These are phyloP conservation scores for Antheraea mylitta DNA, from an alignment of 1,140 invertebrate genomes.

Conservation along the genomic window DNA sequence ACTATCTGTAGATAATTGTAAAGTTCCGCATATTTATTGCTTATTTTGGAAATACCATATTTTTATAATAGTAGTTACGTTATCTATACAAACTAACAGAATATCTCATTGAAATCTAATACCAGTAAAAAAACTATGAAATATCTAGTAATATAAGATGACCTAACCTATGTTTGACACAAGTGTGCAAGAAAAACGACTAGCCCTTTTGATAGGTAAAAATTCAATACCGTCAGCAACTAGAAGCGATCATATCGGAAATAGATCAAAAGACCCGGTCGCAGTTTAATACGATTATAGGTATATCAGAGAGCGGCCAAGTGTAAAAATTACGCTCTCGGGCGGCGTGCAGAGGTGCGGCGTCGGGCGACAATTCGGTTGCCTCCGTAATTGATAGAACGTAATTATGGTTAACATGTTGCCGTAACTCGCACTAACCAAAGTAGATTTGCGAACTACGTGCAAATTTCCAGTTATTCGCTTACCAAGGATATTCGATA, in stretches of 20 bases:
- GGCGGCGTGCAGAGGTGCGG: not conserved
- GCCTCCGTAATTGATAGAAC: slow-evolving; percentile 3
- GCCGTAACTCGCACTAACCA: not conserved
- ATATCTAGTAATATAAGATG: too few relatives aligned
- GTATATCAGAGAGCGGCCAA: slow-evolving; percentile 2
- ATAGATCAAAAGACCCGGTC: slow-evolving; percentile 2
- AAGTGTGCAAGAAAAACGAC: not conserved
- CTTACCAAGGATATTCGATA: not conserved
- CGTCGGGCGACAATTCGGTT: not conserved
- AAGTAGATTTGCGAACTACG: not conserved
- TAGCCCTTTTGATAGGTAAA: too few relatives aligned
- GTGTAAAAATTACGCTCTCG: slow-evolving; percentile 12
- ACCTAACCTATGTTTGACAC: not conserved
- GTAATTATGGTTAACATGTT: not conserved
- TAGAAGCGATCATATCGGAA: not conserved
- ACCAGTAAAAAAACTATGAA: too few relatives aligned
- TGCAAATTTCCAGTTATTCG: not conserved
- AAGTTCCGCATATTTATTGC: too few relatives aligned
- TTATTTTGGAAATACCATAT: too few relatives aligned
- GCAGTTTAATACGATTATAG: not conserved
- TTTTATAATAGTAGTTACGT: too few relatives aligned
- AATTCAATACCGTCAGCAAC: not conserved
- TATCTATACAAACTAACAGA: too few relatives aligned
- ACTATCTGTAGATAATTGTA: too few relatives aligned
- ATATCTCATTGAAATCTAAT: too few relatives aligned